Conservation (phyloP, 2,113 vertebrate genomes). For the Greenwoodochromis staneri region DNA sequence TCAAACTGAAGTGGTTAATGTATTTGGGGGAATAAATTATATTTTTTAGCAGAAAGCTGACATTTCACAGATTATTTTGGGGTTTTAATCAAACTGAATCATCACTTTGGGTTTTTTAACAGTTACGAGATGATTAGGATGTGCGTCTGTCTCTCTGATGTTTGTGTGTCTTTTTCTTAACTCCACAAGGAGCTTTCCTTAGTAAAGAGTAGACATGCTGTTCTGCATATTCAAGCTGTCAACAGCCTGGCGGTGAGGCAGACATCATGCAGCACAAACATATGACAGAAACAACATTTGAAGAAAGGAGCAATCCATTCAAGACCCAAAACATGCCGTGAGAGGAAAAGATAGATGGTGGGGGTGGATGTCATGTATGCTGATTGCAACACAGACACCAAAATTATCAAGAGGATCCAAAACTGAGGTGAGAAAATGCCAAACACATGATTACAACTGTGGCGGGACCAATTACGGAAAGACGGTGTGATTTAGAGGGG, state of each 20-base stretch:
- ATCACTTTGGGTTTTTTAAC: not conserved
- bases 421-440: not conserved
- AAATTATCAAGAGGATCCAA: slow-evolving; percentile 15
- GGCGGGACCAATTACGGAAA: slow-evolving; percentile 16
- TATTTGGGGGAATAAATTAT: not conserved
- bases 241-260: not conserved
- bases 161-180: slow-evolving; percentile 6
- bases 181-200: not conserved
- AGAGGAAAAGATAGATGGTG: not conserved
- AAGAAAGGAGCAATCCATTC: not conserved
- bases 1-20: not conserved
- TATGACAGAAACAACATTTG: not conserved
- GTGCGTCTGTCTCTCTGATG: not conserved
- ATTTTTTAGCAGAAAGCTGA: not conserved
- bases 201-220: slow-evolving; percentile 2
- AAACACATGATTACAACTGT: slow-evolving; percentile 27
- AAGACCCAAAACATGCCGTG: slow-evolving; percentile 8
- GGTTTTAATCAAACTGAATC: not conserved
- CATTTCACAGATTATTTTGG: not conserved
- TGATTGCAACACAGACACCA: slow-evolving; percentile 1
- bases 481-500: slow-evolving; percentile 17
- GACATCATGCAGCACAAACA: slow-evolving; percentile 36
- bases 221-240: slow-evolving; percentile 44
- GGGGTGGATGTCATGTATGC: not conserved
- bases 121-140: not conserved